A percentile compares a stretch with the other conserved stretches of the same genome.
Evolutionary conservation across 2,888 invertebrate species (phyloP).

Genomic region (Melipona bicolor): DNA sequence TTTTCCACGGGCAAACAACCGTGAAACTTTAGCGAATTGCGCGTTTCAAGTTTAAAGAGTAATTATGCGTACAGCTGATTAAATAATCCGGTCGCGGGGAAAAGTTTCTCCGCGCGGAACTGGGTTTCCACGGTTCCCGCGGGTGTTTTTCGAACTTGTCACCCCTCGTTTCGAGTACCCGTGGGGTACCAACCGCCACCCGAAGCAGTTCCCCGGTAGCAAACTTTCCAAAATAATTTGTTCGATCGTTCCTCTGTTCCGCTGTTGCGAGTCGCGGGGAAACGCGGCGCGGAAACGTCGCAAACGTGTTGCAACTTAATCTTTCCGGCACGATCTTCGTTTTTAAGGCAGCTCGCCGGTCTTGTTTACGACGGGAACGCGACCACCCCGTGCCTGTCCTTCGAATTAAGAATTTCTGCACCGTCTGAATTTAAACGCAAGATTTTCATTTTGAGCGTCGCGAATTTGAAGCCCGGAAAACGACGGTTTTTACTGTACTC

Average conservation of each 20-base stretch:
- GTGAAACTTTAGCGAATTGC: constrained; percentile 24
- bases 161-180: constrained; percentile 40
- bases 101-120: constrained; percentile 51
- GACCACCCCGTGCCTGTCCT: not conserved
- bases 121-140: constrained; percentile 40
- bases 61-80: constrained; percentile 59
- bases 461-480: not conserved
- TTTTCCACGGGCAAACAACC: not conserved
- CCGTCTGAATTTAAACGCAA: not conserved
- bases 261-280: constrained; percentile 5
- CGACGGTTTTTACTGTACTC: not conserved
- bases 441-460: not conserved
- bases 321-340: not conserved
- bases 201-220: constrained; percentile 12
- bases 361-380: constrained; percentile 2
- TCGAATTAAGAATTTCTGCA: not conserved
- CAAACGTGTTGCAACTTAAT: constrained; percentile 20
- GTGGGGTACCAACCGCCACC: constrained; percentile 12
- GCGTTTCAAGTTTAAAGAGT: constrained; percentile 46
- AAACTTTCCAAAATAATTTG: constrained; percentile 56
- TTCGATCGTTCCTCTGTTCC: constrained; percentile 47
- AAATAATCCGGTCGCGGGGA: constrained; percentile 60
- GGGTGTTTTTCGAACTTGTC: constrained; percentile 64
- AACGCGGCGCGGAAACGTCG: constrained; percentile 13
- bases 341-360: not conserved